Percentiles rank a stretch among this genome's conserved stretches.
Conservation (phyloP, 1,140 invertebrate genomes). For the Trichonephila inaurata region DNA sequence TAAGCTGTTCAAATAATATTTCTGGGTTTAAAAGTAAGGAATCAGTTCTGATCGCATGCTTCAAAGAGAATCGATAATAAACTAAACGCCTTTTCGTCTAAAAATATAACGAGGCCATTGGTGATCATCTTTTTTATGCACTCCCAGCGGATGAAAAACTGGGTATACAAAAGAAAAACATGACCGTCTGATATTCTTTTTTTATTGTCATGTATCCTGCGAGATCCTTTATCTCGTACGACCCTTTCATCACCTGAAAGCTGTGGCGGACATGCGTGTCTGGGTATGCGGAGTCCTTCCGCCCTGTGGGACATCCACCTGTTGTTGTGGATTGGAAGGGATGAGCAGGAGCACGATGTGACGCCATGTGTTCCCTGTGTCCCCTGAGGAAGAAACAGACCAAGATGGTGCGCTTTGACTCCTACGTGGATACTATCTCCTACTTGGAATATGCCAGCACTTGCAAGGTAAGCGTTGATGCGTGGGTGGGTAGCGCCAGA, state of each 20-base stretch:
- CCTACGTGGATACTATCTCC: conserved; percentile 77
- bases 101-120: no score
- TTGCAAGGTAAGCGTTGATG: conserved; percentile 54
- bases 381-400: conserved; percentile 66
- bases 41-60: no score
- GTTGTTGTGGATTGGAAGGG: not conserved
- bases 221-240: not conserved
- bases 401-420: conserved; percentile 78
- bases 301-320: not conserved
- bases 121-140: no score
- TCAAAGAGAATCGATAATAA: no score
- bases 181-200: not conserved
- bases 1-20: no score
- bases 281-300: not conserved
- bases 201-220: not conserved
- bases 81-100: no score
- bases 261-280: not conserved
- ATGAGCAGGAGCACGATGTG: conserved; percentile 1
- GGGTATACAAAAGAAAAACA: not conserved
- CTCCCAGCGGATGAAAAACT: no score
- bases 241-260: conserved; percentile 13
- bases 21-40: no score
- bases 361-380: conserved; percentile 73
- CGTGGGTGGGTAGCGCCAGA: no score
- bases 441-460: conserved; percentile 77